Conservation (phyloP, 2,888 invertebrate species). For the Seladonia tumulorum region DNA sequence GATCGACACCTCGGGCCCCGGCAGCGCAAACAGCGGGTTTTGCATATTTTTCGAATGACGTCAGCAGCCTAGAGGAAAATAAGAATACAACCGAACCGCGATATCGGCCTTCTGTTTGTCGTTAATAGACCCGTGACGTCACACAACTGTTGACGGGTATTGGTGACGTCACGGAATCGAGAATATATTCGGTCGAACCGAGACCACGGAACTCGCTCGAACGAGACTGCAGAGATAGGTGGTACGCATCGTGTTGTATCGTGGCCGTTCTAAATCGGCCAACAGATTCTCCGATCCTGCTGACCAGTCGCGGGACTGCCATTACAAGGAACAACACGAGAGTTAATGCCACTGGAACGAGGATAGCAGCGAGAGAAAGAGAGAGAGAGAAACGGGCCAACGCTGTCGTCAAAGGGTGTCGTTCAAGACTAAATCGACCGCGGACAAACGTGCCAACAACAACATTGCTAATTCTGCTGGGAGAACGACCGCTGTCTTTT, state of each 20-base stretch:
- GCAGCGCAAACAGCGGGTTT: slow-evolving; percentile 1
- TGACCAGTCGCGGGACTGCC: neutral
- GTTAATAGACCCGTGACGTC: slow-evolving; percentile 22
- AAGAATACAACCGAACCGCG: neutral
- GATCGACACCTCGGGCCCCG: neutral
- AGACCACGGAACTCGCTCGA: neutral
- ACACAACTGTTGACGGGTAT: slow-evolving; percentile 21
- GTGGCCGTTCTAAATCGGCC: neutral
- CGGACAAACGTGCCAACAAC: slow-evolving; percentile 38
- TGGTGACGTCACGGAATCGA: slow-evolving; percentile 41
- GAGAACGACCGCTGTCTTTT: slow-evolving; percentile 24
- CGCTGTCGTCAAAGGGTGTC: slow-evolving; percentile 17
- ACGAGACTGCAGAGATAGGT: neutral
- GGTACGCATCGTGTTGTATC: neutral
- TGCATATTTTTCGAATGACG: slow-evolving; percentile 14
- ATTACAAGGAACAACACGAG: neutral
- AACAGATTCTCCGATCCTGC: neutral
- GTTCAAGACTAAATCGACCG: slow-evolving; percentile 30
- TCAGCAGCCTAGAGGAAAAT: neutral
- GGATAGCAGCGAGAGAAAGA: neutral
- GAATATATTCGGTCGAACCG: neutral
- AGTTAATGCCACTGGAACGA: neutral
- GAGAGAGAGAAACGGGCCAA: neutral
- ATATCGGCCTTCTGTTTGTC: slow-evolving; percentile 22
- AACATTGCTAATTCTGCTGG: slow-evolving; percentile 36